Evolutionary conservation across 2,797 vertebrate species (phyloP), one percentile per base, ranked within the genome.

Genomic region (Thunnus albacares): DNA sequence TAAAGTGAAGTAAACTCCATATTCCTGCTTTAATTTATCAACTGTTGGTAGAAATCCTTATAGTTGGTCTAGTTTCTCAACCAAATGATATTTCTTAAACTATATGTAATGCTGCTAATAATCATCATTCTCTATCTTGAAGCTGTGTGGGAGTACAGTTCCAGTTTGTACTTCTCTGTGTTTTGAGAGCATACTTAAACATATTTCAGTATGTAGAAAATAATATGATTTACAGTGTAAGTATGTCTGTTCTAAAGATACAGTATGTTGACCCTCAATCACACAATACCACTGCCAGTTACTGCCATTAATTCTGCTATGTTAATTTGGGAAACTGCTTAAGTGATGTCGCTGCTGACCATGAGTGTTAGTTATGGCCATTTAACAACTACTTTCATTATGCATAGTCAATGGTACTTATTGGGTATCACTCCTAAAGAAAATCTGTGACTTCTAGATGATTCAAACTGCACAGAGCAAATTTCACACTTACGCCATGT

Each of bases 1-100:
- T 61, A 20, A 17, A 45, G 20, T 57, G 4, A 62, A 68, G 6
- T 6, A 13, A 28, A 6, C 38, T 26, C 20, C 38, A 47, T 30
- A 22, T 35, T 49, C 1, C 51, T 63, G 47, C 26, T 82, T 68
- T 53, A 6, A 61, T 26, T 43, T 12, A 30, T 41, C 56, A 53
- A 0, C 13, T 14, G 33, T 17, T 43, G 24, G 30, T 22, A 51
- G 1, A 62, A 17, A 70, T 26, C 12, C 12, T 30, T 28, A 20
- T 35, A 20, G 14, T 47, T 15, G 6, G 17, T 17, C 45, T 6
- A 5, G 6, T 17, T 49, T 45, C 14, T 45, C 12, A 45, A 45
- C 26, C 0, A 22, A 6, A 12, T 2, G 5, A 1, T 35, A 49
- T 41, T 28, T 28, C 13, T 49, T 57, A 24, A 22, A 60, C 9